Percentiles rank a stretch among this genome's conserved stretches.
These are phyloP conservation scores for Conus betulinus DNA, from an alignment of 1,140 invertebrate genomes.

Conservation along the genomic window DNA sequence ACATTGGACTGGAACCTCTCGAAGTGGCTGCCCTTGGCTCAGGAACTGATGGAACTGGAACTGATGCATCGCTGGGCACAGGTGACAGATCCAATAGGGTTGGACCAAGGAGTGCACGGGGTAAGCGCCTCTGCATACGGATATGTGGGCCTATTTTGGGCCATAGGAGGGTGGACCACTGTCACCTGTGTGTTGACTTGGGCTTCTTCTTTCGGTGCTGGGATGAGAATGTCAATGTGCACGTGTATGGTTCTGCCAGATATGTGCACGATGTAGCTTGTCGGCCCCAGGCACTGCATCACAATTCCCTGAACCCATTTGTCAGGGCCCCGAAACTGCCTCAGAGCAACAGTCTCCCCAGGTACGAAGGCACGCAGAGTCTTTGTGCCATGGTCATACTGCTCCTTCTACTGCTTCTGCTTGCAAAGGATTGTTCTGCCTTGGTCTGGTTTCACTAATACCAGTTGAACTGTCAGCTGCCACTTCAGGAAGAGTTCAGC, in stretches of 20 bases:
- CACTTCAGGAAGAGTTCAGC: background rate
- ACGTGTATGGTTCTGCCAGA: background rate
- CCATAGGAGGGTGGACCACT: background rate
- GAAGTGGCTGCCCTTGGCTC: too few species aligned
- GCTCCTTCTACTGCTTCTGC: background rate
- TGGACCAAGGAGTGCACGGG: constrained; percentile 5
- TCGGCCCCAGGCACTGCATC: background rate
- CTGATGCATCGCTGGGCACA: background rate
- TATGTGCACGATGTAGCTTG: background rate
- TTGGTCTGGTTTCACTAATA: background rate
- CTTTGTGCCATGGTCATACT: background rate
- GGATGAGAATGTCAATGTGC: background rate
- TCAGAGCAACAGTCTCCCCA: background rate
- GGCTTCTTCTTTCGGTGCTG: background rate
- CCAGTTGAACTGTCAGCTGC: background rate
- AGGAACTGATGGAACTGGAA: background rate
- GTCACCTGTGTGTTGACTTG: background rate
- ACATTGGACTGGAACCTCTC: too few species aligned
- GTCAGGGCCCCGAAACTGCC: background rate
- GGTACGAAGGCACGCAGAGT: background rate
- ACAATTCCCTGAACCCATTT: background rate
- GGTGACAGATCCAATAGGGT: background rate
- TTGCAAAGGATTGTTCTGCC: background rate
- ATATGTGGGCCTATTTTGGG: background rate
- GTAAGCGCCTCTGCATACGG: constrained; percentile 9